Base-by-base conservation (phyloP, 2,113 vertebrate genomes). In the Amia ocellicauda region DNA sequence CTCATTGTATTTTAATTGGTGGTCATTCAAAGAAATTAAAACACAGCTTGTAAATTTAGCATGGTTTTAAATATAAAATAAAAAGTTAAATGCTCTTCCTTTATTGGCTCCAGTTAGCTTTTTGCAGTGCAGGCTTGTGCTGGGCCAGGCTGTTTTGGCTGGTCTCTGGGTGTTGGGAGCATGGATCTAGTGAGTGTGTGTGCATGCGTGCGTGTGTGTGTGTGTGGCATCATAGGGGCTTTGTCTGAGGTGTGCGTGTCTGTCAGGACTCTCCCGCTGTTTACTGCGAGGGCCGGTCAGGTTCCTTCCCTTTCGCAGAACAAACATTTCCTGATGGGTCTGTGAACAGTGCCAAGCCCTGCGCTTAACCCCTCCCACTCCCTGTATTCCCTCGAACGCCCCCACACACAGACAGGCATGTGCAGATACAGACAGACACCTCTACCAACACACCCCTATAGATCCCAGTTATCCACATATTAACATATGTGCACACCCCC, bases 241-340 rank as follows among this genome's bases (percentile, higher is more conserved):
- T n/a, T 23, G 20, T 5, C n/a, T 2, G 50, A 22, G n/a, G n/a
- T 13, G 43, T 11, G 42, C 24, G 36, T 61, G 60, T 51, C 60
- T 20, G 60, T 62, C 45, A 62, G 60, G 60, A 10, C 31, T 29
- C 31, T 58, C 56, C 55, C 42, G 40, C 47, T 71, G 67, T 76
- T 60, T 71, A 67, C 62, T 27, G 22, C 57, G 27, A 55, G 54
- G 74, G 73, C 63, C 63, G 61, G 72, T 63, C 59, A 66, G 69
- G 78, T 83, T 86, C 82, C 80, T 83, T 89, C 76, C 80, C 78
- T 77, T 80, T 74, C 68, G 76, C 74, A 78, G 81, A 82, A 86
- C 85, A 88, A 86, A 87, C 81, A 85, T 88, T 85, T 90, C 85
- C 85, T 86, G 78, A 5, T 36, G 5, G 5, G 5, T 70, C 75